Evolutionary conservation across 1,140 invertebrate genomes (phyloP), one percentile per base, ranked within the genome.

Genomic region (Hylaeus volcanicus): DNA sequence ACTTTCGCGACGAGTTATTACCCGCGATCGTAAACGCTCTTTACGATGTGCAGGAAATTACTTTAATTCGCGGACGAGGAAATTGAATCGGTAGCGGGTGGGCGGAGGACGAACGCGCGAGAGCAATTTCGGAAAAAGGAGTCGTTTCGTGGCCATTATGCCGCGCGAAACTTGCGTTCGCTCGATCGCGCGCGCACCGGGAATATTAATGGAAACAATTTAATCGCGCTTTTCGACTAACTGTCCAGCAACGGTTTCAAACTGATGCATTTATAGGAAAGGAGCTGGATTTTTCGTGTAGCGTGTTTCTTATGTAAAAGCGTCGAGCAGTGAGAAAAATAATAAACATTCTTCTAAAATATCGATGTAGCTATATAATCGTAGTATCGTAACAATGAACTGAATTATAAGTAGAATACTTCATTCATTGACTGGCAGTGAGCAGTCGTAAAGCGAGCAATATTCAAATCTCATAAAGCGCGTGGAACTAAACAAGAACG

Each of bases 401-500:
- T 55, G 45, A 45, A 45, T 45, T 73, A 60, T 56, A 58, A 56
- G 39, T 55, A n/a, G 69, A 2, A 15, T 11, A 6, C 0, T 1
- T 15, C 14, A 37, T 60, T 60, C 8, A 39, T 1, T 3, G 48
- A 55, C 12, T n/a, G 6, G 5, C 26, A 63, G 4, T 5, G 5
- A 56, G 5, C 53, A 37, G 26, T 3, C 4, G 43, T 51, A 70
- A 77, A 51, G 2, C 15, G 15, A 60, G 1, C 48, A 11, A 58
- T 51, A 77, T 58, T 77, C 5, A n/a, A 51, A 11, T 51, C 5
- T 14, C 60, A 15, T 55, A 53, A 73, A 78, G 37, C 51, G 41
- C 68, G 15, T n/a, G 39, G 71, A 68, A 70, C 58, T 60, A 45
- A 53, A 37, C 63, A n/a, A n/a, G 70, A 65, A 79, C 58, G 56